phyloP scores from a whole-genome alignment of 2,888 invertebrate species.

The Cyaniris semiargus region DNA sequence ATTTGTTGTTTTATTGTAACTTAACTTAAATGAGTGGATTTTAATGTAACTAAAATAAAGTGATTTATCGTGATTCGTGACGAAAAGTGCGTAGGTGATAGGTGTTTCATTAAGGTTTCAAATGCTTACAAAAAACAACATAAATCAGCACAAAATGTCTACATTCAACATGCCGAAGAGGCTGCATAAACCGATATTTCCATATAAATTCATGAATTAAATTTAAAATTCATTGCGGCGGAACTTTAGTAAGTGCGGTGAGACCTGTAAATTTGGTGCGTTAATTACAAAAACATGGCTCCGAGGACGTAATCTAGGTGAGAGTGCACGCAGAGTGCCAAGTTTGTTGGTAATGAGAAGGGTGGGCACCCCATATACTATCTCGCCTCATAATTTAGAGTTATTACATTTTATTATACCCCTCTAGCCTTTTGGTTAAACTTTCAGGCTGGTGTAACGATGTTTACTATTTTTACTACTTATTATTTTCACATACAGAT shows the following conservation, averaged over 20 bases:
- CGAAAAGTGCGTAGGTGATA: background rate
- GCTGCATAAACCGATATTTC: constrained; percentile 4
- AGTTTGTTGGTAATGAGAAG: constrained; percentile 32
- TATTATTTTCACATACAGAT: too few relatives aligned
- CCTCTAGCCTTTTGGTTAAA: background rate
- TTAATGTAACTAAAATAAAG: background rate
- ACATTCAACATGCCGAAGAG: background rate
- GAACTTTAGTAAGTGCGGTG: constrained; percentile 20
- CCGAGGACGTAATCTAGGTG: constrained; percentile 57
- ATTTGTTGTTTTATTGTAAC: background rate
- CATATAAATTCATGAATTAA: constrained; percentile 22
- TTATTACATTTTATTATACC: constrained; percentile 15
- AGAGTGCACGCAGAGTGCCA: constrained; percentile 53
- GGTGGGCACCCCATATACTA: constrained; percentile 9
- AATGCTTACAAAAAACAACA: background rate
- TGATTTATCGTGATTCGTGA: background rate
- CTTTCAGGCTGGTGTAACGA: background rate
- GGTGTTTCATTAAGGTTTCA: background rate
- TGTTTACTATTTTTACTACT: background rate
- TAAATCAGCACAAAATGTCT: background rate
- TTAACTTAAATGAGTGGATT: too few relatives aligned
- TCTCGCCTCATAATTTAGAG: constrained; percentile 5
- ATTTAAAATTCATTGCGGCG: constrained; percentile 17
- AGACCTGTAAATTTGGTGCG: constrained; percentile 56
- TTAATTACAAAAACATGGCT: constrained; percentile 62